Evolutionary conservation across 1,140 invertebrate species (phyloP), one percentile per base, ranked within the genome.

Genomic region (Trichonephila inaurata): DNA sequence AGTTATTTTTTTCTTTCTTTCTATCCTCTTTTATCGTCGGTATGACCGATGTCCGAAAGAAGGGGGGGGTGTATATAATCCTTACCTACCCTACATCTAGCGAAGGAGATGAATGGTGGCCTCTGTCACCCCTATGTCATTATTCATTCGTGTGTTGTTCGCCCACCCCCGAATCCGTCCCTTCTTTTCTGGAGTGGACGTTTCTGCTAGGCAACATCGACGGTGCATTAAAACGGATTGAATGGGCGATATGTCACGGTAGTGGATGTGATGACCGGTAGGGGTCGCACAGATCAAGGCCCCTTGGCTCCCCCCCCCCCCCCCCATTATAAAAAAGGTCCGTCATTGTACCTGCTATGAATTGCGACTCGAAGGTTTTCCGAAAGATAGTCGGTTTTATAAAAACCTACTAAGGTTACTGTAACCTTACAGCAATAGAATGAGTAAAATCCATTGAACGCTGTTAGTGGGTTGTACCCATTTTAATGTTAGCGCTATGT

Each of bases 91-190:
- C 81, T 14, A n/a, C 81, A 40, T 19, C 81, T 2, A 19, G 44
- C 3, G 18, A 58, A 19, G 82, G 82, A 58, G 82, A 58, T 24
- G 82, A 24, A 58, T 58, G 82, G 51, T 16, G 28, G 28, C 72
- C 72, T 14, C 28, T 77, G 72, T 33, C 72, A 33, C 72, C 72
- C 72, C 16, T 5, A 28, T 8, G 33, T 33, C 72, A 77, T 77
- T 77, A 77, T 77, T 77, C 72, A 77, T 77, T 40, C 72, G 72
- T 24, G 72, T 77, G 72, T 77, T 77, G 72, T 77, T 77, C 82
- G 82, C 21, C 82, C 44, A 83, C 82, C 82, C 82, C 82, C 44
- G 21, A 24, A 12, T 24, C 21, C 77, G 33, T 28, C 28, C 77
- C 24, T 40, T 81, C 82, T 60, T 19, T 58, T 77, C 72, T 77